Conservation (phyloP, 2,113 vertebrate species). For the Menura novaehollandiae region DNA sequence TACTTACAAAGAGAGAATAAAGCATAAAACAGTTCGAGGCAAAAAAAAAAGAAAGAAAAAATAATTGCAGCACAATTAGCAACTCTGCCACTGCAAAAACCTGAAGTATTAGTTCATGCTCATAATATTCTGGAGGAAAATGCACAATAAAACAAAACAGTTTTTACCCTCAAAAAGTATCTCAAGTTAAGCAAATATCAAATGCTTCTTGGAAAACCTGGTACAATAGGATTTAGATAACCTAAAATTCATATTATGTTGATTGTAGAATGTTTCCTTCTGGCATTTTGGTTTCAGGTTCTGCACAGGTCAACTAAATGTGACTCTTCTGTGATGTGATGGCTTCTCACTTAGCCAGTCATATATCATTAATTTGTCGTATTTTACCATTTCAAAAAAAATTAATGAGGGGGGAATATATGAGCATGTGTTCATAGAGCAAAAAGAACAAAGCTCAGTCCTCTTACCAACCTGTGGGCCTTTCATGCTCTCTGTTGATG, state of each 20-base stretch:
- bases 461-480: background rate
- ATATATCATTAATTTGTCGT: background rate
- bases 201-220: background rate
- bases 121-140: background rate
- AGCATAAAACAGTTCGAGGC: background rate
- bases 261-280: background rate
- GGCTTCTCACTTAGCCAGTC: background rate
- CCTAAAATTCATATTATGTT: background rate
- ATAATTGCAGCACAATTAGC: background rate
- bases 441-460: background rate
- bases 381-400: background rate
- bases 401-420: fast-evolving
- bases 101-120: background rate
- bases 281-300: background rate
- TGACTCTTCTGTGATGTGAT: background rate
- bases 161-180: background rate
- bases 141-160: background rate
- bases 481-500: background rate
- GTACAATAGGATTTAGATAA: background rate
- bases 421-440: background rate
- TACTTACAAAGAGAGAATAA: background rate
- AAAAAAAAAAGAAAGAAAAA: background rate
- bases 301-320: background rate
- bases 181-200: background rate
- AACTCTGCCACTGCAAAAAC: background rate